Conservation (phyloP, 2,888 invertebrate genomes). For the Rhogogaster chlorosoma region DNA sequence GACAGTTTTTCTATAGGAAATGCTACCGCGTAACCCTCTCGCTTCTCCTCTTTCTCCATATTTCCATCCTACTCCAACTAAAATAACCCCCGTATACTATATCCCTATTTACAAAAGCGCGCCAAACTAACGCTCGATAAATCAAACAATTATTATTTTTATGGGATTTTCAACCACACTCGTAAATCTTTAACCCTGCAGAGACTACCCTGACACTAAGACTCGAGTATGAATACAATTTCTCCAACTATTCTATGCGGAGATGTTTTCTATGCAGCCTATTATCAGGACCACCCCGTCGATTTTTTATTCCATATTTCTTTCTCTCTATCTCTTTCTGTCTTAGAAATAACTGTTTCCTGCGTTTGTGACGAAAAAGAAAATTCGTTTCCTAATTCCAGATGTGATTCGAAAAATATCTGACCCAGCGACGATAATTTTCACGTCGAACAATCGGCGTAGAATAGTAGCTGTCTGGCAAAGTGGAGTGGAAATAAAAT, state of each 20-base stretch:
- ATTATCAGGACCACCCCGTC: constrained; percentile 35
- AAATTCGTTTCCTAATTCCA: not conserved
- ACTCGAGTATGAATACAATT: constrained; percentile 35
- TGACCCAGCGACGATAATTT: not conserved
- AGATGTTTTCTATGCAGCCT: not conserved
- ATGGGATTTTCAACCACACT: constrained; percentile 26
- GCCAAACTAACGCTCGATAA: constrained; percentile 50
- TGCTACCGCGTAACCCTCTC: constrained; percentile 43
- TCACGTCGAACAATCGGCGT: not conserved
- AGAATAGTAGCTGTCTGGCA: not conserved
- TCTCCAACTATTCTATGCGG: constrained; percentile 27
- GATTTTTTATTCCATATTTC: not conserved
- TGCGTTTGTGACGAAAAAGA: not conserved
- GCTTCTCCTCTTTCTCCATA: not conserved
- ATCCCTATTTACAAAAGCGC: constrained; percentile 29
- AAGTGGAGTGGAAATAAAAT: not conserved
- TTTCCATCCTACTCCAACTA: not conserved
- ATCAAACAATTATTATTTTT: constrained; percentile 58
- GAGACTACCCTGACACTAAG: not conserved
- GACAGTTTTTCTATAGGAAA: constrained; percentile 55
- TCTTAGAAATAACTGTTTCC: not conserved
- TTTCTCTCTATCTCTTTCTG: no score
- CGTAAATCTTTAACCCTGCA: constrained; percentile 44
- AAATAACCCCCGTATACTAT: constrained; percentile 48
- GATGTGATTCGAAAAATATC: not conserved